These are phyloP conservation scores for Eupithecia vulgata DNA, from an alignment of 2,888 invertebrate species.

Conservation along the genomic window DNA sequence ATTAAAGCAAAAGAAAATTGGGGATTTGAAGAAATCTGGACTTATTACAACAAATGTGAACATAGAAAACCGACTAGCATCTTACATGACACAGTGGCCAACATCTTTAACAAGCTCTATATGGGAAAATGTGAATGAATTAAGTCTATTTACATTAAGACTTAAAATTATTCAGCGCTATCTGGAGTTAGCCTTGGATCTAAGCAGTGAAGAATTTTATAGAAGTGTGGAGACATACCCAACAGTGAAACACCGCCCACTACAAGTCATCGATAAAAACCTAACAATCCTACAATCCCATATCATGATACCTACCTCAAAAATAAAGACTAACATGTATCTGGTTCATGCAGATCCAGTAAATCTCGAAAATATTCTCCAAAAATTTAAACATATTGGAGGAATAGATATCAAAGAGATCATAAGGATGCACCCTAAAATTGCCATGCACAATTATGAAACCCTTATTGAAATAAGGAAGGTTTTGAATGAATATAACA, in stretches of 20 bases:
- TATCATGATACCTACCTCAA: slow-evolving; percentile 66
- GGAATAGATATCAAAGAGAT: slow-evolving; percentile 77
- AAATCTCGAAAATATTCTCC: slow-evolving; percentile 70
- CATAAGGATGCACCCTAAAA: slow-evolving; percentile 71
- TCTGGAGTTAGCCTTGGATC: slow-evolving; percentile 71
- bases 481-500: slow-evolving; percentile 66
- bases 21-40: slow-evolving; percentile 60
- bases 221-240: slow-evolving; percentile 74
- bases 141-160: slow-evolving; percentile 63
- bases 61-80: slow-evolving; percentile 73
- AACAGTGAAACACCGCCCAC: slow-evolving; percentile 75
- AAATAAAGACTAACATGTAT: slow-evolving; percentile 76
- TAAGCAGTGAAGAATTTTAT: slow-evolving; percentile 68
- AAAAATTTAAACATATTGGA: slow-evolving; percentile 65
- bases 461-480: slow-evolving; percentile 65
- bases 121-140: slow-evolving; percentile 62
- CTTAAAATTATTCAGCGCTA: slow-evolving; percentile 76
- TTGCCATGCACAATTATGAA: slow-evolving; percentile 66
- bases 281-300: slow-evolving; percentile 66
- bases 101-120: slow-evolving; percentile 75
- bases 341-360: slow-evolving; percentile 74
- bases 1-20: slow-evolving; percentile 65
- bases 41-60: slow-evolving; percentile 59
- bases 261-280: slow-evolving; percentile 70
- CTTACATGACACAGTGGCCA: slow-evolving; percentile 77